Base-by-base conservation (phyloP, 2,113 vertebrate genomes). In the Bostrychus sinensis region DNA sequence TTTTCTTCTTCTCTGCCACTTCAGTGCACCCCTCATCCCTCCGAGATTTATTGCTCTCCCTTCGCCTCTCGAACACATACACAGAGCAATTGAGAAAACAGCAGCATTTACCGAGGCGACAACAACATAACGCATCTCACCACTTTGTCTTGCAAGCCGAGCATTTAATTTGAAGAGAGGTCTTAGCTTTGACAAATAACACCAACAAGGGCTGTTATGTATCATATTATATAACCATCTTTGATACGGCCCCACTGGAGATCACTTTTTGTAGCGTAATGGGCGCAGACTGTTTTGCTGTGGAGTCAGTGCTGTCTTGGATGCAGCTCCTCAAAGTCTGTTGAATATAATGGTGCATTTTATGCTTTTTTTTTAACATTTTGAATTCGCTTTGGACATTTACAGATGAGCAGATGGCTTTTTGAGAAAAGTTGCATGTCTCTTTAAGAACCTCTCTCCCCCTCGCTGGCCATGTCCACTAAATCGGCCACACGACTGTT, bases 91-190 rank as follows among this genome's bases (percentile, higher is more conserved):
- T 65, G 65, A 66, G 42, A 76, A 80, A 76, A 74, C 60, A 20
- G 48, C 41, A 6, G 38, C 26, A 7, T 72, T 70, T 70, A 77
- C 65, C 56, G 30, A 64, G 54, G 28, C 36, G 20, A 50, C 64
- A 37, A 57, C 62, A 77, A 56, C 38, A 43, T 48, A 55, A 48
- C 51, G 9, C 3, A n/a, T 58, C 51, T 71, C 53, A 0, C 51
- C 22, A 38, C 37, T 63, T 77, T 81, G 70, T 75, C 61, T 79
- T 60, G 56, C 56, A 70, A 79, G 72, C 46, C 12, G 37, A 74
- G 74, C 67, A 41, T 83, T 88, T 86, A 42, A 83, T 86, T 82
- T 72, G 43, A 3, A 39, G 43, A 43, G 53, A 50, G 70, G 61
- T 70, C 63, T 65, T 25, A 37, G 56, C 28, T 13, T 45, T 61